Evolutionary conservation across 2,888 invertebrate genomes (phyloP).

Genomic region (Lasioglossum zephyrum): DNA sequence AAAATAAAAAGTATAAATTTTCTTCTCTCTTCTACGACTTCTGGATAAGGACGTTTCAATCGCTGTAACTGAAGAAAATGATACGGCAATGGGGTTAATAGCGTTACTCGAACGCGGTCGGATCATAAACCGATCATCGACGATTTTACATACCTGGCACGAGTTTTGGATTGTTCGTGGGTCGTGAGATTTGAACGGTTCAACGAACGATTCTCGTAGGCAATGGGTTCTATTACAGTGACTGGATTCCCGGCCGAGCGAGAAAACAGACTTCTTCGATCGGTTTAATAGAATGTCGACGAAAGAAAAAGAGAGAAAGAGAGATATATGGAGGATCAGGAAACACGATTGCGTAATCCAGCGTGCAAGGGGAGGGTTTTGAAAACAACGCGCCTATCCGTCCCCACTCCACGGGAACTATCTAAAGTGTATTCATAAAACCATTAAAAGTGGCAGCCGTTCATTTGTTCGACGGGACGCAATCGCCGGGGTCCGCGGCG

Average conservation of each 20-base stretch:
- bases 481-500: slow-evolving; percentile 28
- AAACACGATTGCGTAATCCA: slow-evolving; percentile 13
- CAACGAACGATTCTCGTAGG: slow-evolving; percentile 36
- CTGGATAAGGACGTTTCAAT: too few species aligned
- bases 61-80: too few species aligned
- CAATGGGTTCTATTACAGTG: slow-evolving; percentile 74
- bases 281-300: slow-evolving; percentile 30
- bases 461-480: slow-evolving; percentile 67
- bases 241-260: slow-evolving; percentile 55
- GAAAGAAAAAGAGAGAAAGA: background rate
- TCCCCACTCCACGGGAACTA: slow-evolving; percentile 10
- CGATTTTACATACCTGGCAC: slow-evolving; percentile 55
- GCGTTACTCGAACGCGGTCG: background rate
- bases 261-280: slow-evolving; percentile 42
- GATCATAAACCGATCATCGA: slow-evolving; percentile 41
- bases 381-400: slow-evolving; percentile 54
- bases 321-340: background rate
- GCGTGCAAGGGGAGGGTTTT: slow-evolving; percentile 28
- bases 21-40: too few species aligned
- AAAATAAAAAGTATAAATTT: too few species aligned
- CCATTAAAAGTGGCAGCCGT: slow-evolving; percentile 62
- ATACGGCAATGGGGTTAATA: background rate
- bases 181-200: slow-evolving; percentile 69
- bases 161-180: slow-evolving; percentile 59
- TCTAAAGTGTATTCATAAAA: slow-evolving; percentile 64